A percentile compares a stretch with the other conserved stretches of the same genome.
These are phyloP conservation scores for Euborellia annulipes DNA, from an alignment of 1,140 invertebrate genomes.

Conservation along the genomic window DNA sequence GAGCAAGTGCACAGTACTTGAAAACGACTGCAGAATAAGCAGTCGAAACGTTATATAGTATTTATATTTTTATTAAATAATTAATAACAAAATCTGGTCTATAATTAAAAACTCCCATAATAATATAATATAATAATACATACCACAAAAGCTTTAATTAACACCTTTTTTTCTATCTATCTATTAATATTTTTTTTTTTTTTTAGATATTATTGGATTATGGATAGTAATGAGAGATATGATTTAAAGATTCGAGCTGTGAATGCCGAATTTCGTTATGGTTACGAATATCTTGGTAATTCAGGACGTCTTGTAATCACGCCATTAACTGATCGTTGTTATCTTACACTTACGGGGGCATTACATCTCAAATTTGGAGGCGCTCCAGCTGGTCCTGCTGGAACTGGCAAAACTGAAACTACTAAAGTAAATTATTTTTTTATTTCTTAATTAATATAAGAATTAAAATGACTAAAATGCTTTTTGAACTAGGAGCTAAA, in stretches of 20 bases:
- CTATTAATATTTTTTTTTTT: background rate
- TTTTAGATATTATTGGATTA: slow-evolving; percentile 14
- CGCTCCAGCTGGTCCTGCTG: slow-evolving; percentile 55
- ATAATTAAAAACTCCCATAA: no score
- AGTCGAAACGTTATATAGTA: no score
- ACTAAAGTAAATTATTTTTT: slow-evolving; percentile 34
- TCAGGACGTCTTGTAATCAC: slow-evolving; percentile 60
- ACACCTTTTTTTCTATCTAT: background rate
- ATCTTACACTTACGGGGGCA: slow-evolving; percentile 49
- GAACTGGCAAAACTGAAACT: slow-evolving; percentile 61
- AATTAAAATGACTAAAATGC: no score
- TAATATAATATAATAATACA: no score
- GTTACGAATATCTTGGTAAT: slow-evolving; percentile 51
- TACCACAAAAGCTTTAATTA: no score
- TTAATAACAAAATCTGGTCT: no score
- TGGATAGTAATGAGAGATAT: slow-evolving; percentile 29
- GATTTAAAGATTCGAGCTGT: slow-evolving; percentile 39
- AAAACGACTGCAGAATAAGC: no score
- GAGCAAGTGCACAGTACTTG: no score
- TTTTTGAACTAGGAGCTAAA: no score
- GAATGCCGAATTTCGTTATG: slow-evolving; percentile 43
- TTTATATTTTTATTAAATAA: no score
- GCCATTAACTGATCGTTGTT: slow-evolving; percentile 59
- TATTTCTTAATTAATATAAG: background rate
- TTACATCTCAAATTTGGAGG: slow-evolving; percentile 54